Percentiles rank a stretch among this genome's conserved stretches.
These are phyloP conservation scores for Epizoanthus fatuus DNA, from an alignment of 92 coral and sea anemone species.

Conservation along the genomic window DNA sequence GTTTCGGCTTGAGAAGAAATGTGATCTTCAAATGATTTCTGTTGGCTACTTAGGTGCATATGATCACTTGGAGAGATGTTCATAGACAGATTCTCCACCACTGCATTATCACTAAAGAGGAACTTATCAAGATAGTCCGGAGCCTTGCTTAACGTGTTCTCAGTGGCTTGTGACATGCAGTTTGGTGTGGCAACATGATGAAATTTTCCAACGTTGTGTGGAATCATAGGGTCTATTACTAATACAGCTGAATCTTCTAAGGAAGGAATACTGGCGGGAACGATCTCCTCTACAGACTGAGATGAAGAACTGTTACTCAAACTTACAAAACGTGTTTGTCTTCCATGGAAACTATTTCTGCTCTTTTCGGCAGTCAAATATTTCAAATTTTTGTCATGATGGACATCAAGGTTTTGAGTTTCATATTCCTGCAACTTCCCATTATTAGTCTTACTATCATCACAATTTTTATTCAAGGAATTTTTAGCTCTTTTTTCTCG, in stretches of 20 bases:
- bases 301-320: conserved; percentile 29
- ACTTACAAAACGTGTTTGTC: neutral
- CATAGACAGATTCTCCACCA: neutral
- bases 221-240: conserved; percentile 69
- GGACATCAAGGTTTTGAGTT: neutral
- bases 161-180: neutral
- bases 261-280: conserved; percentile 67
- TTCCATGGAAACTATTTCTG: neutral
- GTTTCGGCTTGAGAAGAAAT: neutral
- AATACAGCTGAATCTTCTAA: conserved; percentile 30
- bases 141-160: neutral
- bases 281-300: conserved; percentile 50
- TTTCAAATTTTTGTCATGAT: neutral
- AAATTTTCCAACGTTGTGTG: conserved; percentile 18
- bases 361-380: neutral
- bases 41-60: neutral
- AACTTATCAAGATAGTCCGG: neutral
- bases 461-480: neutral
- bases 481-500: neutral
- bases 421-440: neutral
- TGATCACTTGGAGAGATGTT: neutral
- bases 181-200: neutral
- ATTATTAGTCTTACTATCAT: neutral
- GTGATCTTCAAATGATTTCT: neutral
- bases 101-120: neutral